Percentiles rank a stretch among this genome's conserved stretches.
Evolutionary conservation across 2,888 invertebrate genomes (phyloP).

Genomic region (Chaitophorus viminalis): DNA sequence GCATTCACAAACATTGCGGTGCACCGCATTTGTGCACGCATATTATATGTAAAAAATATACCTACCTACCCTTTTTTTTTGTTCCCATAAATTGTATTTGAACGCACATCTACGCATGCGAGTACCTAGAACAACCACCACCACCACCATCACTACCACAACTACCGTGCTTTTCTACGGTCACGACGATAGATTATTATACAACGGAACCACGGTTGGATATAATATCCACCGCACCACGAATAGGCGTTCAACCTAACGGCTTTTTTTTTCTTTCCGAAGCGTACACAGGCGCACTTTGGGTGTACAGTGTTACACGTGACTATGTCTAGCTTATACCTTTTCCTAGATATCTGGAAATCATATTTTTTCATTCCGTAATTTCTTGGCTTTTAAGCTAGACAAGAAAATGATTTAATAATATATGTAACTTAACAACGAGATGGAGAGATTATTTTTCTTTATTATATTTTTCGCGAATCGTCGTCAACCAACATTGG

Average conservation of each 20-base stretch:
- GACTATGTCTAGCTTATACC: too few species aligned
- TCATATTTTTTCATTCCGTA: not conserved
- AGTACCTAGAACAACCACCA: not conserved
- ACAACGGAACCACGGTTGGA: not conserved
- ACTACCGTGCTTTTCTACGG: not conserved
- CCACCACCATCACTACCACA: not conserved
- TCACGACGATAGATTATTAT: not conserved
- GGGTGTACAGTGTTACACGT: not conserved
- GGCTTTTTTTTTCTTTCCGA: not conserved
- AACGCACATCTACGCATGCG: not conserved
- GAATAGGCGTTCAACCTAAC: not conserved
- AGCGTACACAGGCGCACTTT: too few species aligned
- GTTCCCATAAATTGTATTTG: not conserved
- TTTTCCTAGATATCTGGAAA: not conserved
- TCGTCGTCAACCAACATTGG: not conserved
- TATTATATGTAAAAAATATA: not conserved
- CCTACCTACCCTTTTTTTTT: not conserved
- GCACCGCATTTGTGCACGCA: not conserved
- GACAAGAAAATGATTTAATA: not conserved
- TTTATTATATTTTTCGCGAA: not conserved
- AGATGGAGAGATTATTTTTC: not conserved
- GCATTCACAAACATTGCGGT: slow-evolving; percentile 7
- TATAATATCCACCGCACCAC: not conserved
- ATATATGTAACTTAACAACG: not conserved
- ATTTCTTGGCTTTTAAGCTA: not conserved